These are phyloP conservation scores for Crenuchus spilurus DNA, from an alignment of 2,797 vertebrate genomes.

Conservation along the genomic window DNA sequence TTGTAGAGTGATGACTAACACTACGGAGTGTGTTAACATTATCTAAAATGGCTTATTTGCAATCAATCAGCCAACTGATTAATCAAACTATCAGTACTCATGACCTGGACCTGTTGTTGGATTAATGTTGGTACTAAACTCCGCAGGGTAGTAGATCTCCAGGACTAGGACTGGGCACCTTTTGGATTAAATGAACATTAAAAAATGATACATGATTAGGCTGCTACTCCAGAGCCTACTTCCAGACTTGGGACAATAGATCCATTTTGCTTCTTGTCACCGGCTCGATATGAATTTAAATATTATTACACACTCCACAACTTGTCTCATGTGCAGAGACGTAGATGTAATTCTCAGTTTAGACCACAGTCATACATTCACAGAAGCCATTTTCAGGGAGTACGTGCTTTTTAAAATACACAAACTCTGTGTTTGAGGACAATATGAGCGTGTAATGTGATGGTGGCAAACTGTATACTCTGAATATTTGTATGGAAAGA, in stretches of 20 bases:
- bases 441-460: neutral
- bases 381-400: neutral
- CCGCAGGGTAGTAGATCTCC: no score
- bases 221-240: neutral
- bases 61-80: no score
- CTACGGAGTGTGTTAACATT: no score
- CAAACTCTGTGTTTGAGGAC: neutral
- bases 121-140: no score
- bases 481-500: neutral
- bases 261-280: neutral
- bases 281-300: no score
- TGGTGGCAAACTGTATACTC: neutral
- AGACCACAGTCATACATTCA: neutral
- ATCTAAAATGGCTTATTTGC: no score
- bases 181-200: neutral
- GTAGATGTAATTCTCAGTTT: neutral
- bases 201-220: neutral
- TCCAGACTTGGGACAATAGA: neutral
- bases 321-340: neutral
- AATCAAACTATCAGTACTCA: no score
- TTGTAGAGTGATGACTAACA: no score
- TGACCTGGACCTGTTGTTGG: no score
- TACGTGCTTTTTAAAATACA: neutral
- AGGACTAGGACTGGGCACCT: no score
- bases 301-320: no score